Evolutionary conservation across 23 tunicate species (phyloP), one percentile per base, ranked within the genome.

Genomic region (Corella eumyota): DNA sequence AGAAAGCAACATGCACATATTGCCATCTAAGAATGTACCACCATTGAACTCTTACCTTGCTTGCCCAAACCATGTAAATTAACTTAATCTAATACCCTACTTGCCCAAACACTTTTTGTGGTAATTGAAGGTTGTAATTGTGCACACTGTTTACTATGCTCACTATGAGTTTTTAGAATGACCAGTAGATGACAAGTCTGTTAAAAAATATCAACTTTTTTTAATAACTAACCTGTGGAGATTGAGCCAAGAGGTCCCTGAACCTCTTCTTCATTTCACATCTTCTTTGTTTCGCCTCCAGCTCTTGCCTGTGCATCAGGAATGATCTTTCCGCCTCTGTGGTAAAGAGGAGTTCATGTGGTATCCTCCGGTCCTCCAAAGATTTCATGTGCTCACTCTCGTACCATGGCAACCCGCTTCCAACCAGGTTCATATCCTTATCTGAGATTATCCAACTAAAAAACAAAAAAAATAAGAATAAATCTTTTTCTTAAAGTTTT

Each of bases 361-460:
- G 96, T 27, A 88, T 88, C 44, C 96, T 61, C 30, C 96, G 65
- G 50, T 88, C 96, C 40, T 78, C 87, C 53, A 88, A 34, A 17
- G 81, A 73, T 4, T 67, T 20, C 37, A 78, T 61, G 69, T 88
- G 96, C 9, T 66, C 72, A 50, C 68, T 62, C 50, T 88, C 96
- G 37, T 88, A 88, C 96, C 96, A 88, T 6, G 94, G 81, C 1
- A 36, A 26, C 37, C 67, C 71, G 44, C 34, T 64, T 20, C 58
- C 57, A 30, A 37, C 62, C 22, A 77, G 24, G 40, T 58, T n/a
- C 3, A 58, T 28, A 17, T 70, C 66, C 30, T 70, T 58, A 2
- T 32, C 11, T 5, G 51, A 3, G 9, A 68, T 51, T 17, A 68
- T 68, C 63, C 74, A 68, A 47, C 74, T 68, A 63, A 11, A 58